Conservation (phyloP, 2,113 vertebrate genomes). For the Epinephelus moara region DNA sequence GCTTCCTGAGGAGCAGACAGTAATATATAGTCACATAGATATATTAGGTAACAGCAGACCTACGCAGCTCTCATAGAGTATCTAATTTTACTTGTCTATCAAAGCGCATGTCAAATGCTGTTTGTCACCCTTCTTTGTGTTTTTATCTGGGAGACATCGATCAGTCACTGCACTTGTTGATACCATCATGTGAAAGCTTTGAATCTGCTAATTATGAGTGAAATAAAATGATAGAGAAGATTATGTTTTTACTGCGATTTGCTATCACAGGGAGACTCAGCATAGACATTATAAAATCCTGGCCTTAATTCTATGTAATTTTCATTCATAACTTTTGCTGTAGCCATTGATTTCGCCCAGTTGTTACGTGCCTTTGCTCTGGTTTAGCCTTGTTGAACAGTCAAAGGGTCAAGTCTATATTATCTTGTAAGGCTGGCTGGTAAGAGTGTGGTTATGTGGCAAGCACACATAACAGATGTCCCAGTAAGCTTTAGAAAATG, state of each 20-base stretch:
- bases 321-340: background rate
- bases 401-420: background rate
- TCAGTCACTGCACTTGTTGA: background rate
- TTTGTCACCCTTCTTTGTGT: background rate
- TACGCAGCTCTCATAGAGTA: background rate
- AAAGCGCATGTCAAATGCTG: background rate
- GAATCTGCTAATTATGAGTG: background rate
- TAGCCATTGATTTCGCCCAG: background rate
- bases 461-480: background rate
- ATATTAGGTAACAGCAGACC: background rate
- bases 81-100: background rate
- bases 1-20: constrained; percentile 10
- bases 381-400: background rate
- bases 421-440: background rate
- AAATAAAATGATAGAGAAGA: background rate
- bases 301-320: background rate
- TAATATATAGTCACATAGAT: background rate
- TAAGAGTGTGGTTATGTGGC: background rate
- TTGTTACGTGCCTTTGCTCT: background rate
- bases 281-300: background rate
- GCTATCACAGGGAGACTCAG: background rate
- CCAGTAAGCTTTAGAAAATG: background rate
- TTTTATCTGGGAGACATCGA: background rate
- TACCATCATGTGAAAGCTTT: background rate
- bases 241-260: background rate